phyloP scores from a whole-genome alignment of 2,797 vertebrate genomes.

The Prunella strophiata region DNA sequence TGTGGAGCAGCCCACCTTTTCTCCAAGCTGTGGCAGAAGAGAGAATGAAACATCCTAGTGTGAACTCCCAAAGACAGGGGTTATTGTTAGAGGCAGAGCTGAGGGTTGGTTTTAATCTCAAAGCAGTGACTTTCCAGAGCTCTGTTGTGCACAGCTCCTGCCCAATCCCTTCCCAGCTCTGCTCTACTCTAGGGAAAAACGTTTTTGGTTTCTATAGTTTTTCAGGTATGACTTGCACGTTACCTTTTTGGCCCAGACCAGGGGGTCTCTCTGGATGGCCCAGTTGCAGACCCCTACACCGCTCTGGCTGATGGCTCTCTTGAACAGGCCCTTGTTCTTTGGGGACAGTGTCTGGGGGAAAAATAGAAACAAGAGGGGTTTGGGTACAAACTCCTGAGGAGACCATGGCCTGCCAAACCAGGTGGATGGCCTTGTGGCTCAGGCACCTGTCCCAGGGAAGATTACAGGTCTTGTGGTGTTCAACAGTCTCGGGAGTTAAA shows the following conservation, averaged over 20 bases:
- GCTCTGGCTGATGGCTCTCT: constrained; percentile 92
- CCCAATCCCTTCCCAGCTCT: not conserved
- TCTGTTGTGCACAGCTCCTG: not conserved
- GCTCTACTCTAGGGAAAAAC: not conserved
- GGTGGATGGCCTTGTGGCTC: too few species aligned
- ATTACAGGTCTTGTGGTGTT: not conserved
- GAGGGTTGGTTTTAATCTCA: not conserved
- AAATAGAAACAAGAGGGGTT: not conserved
- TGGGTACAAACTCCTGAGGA: not conserved
- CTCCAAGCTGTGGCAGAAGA: too few species aligned
- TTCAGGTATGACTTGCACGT: accelerated
- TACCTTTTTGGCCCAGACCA: constrained; percentile 83
- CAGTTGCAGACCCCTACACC: constrained; percentile 85
- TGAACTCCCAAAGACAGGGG: not conserved
- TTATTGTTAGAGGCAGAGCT: too few species aligned
- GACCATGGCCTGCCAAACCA: accelerated
- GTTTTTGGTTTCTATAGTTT: accelerated
- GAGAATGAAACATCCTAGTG: too few species aligned
- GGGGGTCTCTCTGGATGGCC: constrained; percentile 86
- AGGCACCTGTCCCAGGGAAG: too few species aligned
- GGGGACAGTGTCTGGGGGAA: not conserved
- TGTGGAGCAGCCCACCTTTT: too few species aligned
- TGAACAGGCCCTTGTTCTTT: constrained; percentile 89
- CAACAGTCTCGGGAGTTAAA: not conserved
- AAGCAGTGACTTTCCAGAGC: not conserved